Evolutionary conservation across 2,888 invertebrate species (phyloP).

Genomic region (Lithophane socia): DNA sequence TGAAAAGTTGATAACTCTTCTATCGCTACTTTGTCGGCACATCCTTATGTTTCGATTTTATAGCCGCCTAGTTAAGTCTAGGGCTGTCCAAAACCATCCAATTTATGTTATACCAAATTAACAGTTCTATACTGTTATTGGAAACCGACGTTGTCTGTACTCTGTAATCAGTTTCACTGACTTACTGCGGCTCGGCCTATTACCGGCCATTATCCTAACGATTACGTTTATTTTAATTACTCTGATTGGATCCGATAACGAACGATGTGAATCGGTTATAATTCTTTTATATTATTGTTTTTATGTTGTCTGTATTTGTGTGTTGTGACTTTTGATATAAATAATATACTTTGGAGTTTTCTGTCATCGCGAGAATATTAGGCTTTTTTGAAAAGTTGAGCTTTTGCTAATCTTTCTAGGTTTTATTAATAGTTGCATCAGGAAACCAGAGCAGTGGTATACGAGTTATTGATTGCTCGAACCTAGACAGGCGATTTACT

Average conservation of each 20-base stretch:
- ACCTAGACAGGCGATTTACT: no score
- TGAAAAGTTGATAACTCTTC: background rate
- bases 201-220: slow-evolving; percentile 74
- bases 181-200: slow-evolving; percentile 65
- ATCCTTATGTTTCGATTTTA: slow-evolving; percentile 31
- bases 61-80: slow-evolving; percentile 49
- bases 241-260: slow-evolving; percentile 70
- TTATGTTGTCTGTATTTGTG: slow-evolving; percentile 38
- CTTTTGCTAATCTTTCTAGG: background rate
- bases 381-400: background rate
- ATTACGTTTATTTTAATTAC: slow-evolving; percentile 76
- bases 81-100: slow-evolving; percentile 46
- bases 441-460: no score
- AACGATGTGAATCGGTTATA: slow-evolving; percentile 67
- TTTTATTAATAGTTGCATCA: background rate
- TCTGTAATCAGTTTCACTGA: slow-evolving; percentile 65
- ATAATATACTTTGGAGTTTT: slow-evolving; percentile 40
- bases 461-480: no score
- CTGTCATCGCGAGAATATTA: slow-evolving; percentile 8
- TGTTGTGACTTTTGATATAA: slow-evolving; percentile 33
- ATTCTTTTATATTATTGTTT: slow-evolving; percentile 60
- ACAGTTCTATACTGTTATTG: slow-evolving; percentile 65
- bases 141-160: slow-evolving; percentile 68
- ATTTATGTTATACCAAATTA: slow-evolving; percentile 65
- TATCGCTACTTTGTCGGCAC: slow-evolving; percentile 9